Evolutionary conservation across 64 coral and sea anemone species (phyloP).

Genomic region (Acropora yongei): DNA sequence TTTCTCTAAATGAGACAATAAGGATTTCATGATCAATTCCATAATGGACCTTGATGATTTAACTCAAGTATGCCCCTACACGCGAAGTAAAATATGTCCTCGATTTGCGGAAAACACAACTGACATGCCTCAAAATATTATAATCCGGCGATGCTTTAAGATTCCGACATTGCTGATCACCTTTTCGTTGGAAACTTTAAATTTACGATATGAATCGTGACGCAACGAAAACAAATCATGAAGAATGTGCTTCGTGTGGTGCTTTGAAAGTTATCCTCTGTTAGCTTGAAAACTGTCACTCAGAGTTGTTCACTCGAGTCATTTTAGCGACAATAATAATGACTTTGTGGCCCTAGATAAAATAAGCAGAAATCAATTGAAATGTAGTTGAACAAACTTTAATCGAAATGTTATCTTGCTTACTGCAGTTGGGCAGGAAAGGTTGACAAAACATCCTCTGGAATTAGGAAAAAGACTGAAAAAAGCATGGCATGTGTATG

Average conservation of each 20-base stretch:
- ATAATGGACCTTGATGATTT: neutral
- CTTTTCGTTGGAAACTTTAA: neutral
- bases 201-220: neutral
- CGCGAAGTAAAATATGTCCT: neutral
- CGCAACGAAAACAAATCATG: neutral
- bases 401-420: neutral
- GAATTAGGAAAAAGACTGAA: neutral
- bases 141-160: neutral
- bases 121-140: neutral
- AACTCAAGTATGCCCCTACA: neutral
- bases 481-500: neutral
- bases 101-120: neutral
- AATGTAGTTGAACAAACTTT: neutral
- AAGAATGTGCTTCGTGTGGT: neutral
- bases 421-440: neutral
- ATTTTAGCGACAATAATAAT: neutral
- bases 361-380: neutral
- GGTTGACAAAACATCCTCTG: neutral
- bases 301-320: neutral
- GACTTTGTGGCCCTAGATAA: neutral
- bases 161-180: neutral
- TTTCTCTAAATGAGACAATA: no score
- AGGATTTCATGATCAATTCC: no score
- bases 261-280: no score
- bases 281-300: no score